phyloP scores from a whole-genome alignment of 64 coral and sea anemone genomes.

The Montipora cactus region DNA sequence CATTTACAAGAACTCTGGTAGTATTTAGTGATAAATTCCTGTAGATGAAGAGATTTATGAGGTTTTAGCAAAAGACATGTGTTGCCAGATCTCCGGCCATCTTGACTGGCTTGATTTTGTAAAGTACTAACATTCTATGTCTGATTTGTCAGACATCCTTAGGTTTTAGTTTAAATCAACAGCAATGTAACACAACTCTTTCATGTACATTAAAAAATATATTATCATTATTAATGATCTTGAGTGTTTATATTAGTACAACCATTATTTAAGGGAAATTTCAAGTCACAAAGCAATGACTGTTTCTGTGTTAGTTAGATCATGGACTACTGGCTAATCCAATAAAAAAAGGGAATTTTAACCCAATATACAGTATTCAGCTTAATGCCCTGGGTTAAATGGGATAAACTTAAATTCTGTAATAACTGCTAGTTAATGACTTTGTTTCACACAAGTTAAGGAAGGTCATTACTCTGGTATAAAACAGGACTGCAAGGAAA shows the following conservation, averaged over 20 bases:
- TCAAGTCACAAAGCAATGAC: background rate
- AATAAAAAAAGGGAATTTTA: background rate
- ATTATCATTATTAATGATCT: too few species aligned
- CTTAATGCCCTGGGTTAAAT: background rate
- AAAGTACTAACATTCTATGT: background rate
- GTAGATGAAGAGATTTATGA: background rate
- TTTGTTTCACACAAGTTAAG: background rate
- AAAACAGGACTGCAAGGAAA: background rate
- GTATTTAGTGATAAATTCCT: background rate
- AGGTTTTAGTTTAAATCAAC: too few species aligned
- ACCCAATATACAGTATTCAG: background rate
- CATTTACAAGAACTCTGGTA: background rate
- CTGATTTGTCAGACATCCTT: background rate
- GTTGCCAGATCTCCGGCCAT: background rate
- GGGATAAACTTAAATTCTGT: background rate
- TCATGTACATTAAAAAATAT: too few species aligned
- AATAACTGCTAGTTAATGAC: background rate
- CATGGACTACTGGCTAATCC: background rate
- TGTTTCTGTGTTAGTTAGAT: background rate
- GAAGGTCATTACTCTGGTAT: background rate
- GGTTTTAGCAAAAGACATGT: background rate
- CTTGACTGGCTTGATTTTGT: background rate
- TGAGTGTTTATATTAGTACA: too few species aligned
- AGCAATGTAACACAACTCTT: too few species aligned
- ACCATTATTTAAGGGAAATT: too few species aligned